phyloP scores from a whole-genome alignment of 2,797 vertebrate species.

The Xyrichtys novacula region DNA sequence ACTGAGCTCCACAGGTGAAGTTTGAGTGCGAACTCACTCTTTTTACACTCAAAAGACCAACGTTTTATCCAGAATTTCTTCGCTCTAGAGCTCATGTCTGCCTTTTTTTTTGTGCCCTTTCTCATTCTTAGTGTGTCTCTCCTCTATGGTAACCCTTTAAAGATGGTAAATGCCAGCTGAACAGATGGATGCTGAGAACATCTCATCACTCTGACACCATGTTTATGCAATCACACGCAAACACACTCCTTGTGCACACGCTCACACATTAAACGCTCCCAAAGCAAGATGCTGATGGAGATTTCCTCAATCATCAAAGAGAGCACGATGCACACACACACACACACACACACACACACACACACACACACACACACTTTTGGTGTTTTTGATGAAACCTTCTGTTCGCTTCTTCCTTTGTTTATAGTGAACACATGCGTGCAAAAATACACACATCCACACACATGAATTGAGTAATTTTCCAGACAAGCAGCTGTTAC shows the following conservation, averaged over 20 bases:
- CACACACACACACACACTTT: slow-evolving; percentile 43
- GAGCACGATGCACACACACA: slow-evolving; percentile 38
- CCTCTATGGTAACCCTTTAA: slow-evolving; percentile 60
- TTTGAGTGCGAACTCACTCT: slow-evolving; percentile 14
- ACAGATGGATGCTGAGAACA: slow-evolving; percentile 80
- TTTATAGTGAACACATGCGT: slow-evolving; percentile 46
- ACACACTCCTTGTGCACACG: slow-evolving; percentile 20
- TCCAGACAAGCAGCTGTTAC: slow-evolving; percentile 74
- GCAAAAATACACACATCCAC: slow-evolving; percentile 31
- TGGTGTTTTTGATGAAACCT: slow-evolving; percentile 67
- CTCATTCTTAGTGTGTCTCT: slow-evolving; percentile 16
- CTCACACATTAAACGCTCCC: slow-evolving; percentile 23
- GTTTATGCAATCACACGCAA: slow-evolving; percentile 72
- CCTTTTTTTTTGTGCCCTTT: slow-evolving; percentile 11
- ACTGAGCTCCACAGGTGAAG: slow-evolving; percentile 21
- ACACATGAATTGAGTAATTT: slow-evolving; percentile 51
- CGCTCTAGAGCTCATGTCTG: slow-evolving; percentile 35
- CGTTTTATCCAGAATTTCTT: slow-evolving; percentile 17
- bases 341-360: slow-evolving; percentile 34
- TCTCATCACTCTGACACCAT: slow-evolving; percentile 74
- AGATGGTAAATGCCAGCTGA: slow-evolving; percentile 75
- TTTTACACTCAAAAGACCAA: slow-evolving; percentile 35
- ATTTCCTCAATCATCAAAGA: slow-evolving; percentile 68
- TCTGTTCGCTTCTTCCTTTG: slow-evolving; percentile 71
- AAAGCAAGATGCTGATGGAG: slow-evolving; percentile 55